A percentile compares a stretch with the other conserved stretches of the same genome.
phyloP scores from a whole-genome alignment of 2,888 invertebrate genomes.

The Cyclophora punctaria region DNA sequence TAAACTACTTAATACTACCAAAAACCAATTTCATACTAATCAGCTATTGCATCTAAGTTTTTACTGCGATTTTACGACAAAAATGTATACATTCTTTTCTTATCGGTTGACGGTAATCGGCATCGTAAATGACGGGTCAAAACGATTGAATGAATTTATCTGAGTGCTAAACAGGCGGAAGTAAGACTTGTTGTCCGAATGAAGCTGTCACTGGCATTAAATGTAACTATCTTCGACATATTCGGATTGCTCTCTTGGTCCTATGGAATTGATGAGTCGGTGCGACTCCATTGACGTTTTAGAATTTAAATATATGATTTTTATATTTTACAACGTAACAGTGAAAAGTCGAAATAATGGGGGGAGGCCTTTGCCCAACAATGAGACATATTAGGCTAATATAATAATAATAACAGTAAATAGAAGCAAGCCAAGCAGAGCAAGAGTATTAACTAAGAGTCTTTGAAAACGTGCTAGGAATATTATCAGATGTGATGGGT shows the following conservation, averaged over 20 bases:
- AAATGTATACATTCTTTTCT: constrained; percentile 22
- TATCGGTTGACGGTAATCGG: constrained; percentile 21
- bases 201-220: constrained; percentile 48
- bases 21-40: constrained; percentile 1
- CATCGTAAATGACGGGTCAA: constrained; percentile 22
- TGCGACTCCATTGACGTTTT: constrained; percentile 24
- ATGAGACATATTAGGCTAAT: too few relatives aligned
- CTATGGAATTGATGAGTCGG: constrained; percentile 22
- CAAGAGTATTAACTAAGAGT: too few relatives aligned
- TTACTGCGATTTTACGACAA: constrained; percentile 32
- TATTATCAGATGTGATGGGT: too few relatives aligned
- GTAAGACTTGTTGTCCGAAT: constrained; percentile 34
- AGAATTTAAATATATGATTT: too few relatives aligned
- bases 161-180: constrained; percentile 37
- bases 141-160: constrained; percentile 26
- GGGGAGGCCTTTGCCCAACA: too few relatives aligned
- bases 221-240: constrained; percentile 48
- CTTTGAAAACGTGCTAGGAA: too few relatives aligned
- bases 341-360: too few relatives aligned
- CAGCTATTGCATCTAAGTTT: constrained; percentile 29
- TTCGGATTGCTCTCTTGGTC: constrained; percentile 31
- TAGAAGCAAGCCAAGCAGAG: too few relatives aligned
- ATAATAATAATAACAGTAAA: too few relatives aligned
- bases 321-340: too few relatives aligned
- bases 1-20: too few relatives aligned